A percentile compares a stretch with the other conserved stretches of the same genome.
These are phyloP conservation scores for Pollachius pollachius DNA, from an alignment of 2,113 vertebrate genomes.

Conservation along the genomic window DNA sequence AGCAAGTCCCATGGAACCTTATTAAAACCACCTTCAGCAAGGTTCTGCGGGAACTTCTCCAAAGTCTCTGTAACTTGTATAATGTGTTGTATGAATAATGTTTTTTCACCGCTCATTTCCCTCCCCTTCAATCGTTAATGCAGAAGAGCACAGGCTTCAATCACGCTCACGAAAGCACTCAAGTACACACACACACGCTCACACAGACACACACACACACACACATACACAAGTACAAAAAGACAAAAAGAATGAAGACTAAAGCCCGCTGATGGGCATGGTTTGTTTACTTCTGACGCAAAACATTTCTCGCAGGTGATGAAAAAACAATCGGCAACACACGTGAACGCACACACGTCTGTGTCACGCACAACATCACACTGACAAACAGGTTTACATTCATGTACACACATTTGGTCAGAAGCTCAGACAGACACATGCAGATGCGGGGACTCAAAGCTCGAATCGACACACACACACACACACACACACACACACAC, in stretches of 20 bases:
- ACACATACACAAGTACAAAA: constrained; percentile 20
- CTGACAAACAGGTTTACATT: background rate
- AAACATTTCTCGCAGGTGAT: constrained; percentile 9
- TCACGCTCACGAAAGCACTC: constrained; percentile 21
- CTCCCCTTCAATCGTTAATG: constrained; percentile 62
- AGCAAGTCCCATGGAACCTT: constrained; percentile 77
- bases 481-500: too few relatives aligned
- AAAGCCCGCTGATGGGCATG: constrained; percentile 48
- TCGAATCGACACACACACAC: too few relatives aligned
- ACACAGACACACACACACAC: background rate
- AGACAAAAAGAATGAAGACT: constrained; percentile 44
- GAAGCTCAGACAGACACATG: constrained; percentile 34
- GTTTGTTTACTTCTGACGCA: constrained; percentile 72
- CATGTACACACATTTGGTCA: background rate
- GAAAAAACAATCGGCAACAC: background rate
- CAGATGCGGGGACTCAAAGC: too few relatives aligned
- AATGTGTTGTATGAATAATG: constrained; percentile 77
- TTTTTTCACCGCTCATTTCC: constrained; percentile 67
- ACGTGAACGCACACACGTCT: background rate
- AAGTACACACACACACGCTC: background rate
- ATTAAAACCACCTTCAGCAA: constrained; percentile 77
- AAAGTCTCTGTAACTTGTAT: constrained; percentile 76
- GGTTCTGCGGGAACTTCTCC: constrained; percentile 72
- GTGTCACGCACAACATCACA: background rate
- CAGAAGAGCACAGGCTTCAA: constrained; percentile 65